Evolutionary conservation across 2,888 invertebrate genomes (phyloP).

Genomic region (Platycheirus rosarum): DNA sequence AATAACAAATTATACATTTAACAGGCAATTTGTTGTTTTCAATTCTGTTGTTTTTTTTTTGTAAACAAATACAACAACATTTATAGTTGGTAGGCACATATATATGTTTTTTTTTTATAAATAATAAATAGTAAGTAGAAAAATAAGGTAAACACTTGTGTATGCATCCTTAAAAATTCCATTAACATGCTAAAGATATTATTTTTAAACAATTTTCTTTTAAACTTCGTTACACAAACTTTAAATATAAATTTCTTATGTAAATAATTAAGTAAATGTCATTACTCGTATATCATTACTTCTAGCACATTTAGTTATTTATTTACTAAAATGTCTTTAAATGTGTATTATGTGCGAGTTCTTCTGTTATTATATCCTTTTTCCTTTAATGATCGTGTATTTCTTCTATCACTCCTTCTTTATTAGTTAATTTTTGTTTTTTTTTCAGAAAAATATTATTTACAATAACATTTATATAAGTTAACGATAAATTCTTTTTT

Average conservation of each 20-base stretch:
- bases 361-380: slow-evolving; percentile 41
- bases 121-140: slow-evolving; percentile 62
- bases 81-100: slow-evolving; percentile 70
- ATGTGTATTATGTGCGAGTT: slow-evolving; percentile 66
- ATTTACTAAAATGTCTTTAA: slow-evolving; percentile 67
- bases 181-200: slow-evolving; percentile 44
- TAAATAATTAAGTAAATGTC: slow-evolving; percentile 56
- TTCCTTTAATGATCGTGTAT: slow-evolving; percentile 12
- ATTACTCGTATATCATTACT: slow-evolving; percentile 54
- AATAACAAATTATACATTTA: slow-evolving; percentile 40
- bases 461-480: slow-evolving; percentile 70
- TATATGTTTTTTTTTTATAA: slow-evolving; percentile 51
- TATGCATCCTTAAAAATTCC: slow-evolving; percentile 40
- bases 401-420: slow-evolving; percentile 49
- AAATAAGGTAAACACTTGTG: slow-evolving; percentile 56
- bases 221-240: slow-evolving; percentile 46
- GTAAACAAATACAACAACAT: slow-evolving; percentile 64
- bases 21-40: slow-evolving; percentile 53
- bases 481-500: slow-evolving; percentile 63
- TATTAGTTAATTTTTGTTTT: slow-evolving; percentile 17
- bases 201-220: slow-evolving; percentile 17
- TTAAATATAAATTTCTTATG: slow-evolving; percentile 47
- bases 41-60: slow-evolving; percentile 10
- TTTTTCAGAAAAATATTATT: slow-evolving; percentile 66
- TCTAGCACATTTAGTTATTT: slow-evolving; percentile 66